These are phyloP conservation scores for Amphipyra tragopoginis DNA, from an alignment of 2,888 invertebrate species.

Conservation along the genomic window DNA sequence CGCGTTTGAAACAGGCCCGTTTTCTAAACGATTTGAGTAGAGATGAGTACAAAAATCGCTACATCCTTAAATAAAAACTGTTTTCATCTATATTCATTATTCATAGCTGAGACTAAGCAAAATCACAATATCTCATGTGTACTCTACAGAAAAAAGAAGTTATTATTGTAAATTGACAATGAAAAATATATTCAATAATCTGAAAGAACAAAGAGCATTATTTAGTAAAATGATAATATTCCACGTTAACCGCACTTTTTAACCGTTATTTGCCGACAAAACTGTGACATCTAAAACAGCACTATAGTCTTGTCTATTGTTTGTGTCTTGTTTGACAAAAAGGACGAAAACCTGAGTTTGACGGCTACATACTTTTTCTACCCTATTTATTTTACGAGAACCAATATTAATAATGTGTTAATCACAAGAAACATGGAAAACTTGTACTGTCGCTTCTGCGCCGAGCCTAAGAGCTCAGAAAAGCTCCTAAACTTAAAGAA, in stretches of 20 bases:
- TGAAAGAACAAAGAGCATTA: too few relatives aligned
- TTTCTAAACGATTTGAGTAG: too few relatives aligned
- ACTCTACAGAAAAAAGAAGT: too few relatives aligned
- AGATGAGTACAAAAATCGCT: too few relatives aligned
- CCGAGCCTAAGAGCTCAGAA: conserved; percentile 47
- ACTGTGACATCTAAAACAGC: not conserved
- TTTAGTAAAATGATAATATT: too few relatives aligned
- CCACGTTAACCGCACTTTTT: not conserved
- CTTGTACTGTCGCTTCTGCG: conserved; percentile 51
- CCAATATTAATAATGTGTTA: conserved; percentile 34
- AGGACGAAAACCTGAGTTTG: conserved; percentile 42
- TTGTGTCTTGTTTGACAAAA: conserved; percentile 49
- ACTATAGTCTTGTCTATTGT: not conserved
- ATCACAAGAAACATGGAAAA: conserved; percentile 64
- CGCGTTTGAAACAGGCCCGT: too few relatives aligned
- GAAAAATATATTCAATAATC: too few relatives aligned
- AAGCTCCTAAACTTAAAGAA: conserved; percentile 43
- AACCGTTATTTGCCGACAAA: not conserved
- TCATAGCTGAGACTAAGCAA: too few relatives aligned
- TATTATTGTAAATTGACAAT: too few relatives aligned
- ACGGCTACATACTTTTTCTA: conserved; percentile 46
- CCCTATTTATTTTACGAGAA: conserved; percentile 52
- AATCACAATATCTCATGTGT: too few relatives aligned
- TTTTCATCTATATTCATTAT: too few relatives aligned
- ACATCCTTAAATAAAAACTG: too few relatives aligned